phyloP scores from a whole-genome alignment of 1,140 invertebrate species.

The Tribolium madens region DNA sequence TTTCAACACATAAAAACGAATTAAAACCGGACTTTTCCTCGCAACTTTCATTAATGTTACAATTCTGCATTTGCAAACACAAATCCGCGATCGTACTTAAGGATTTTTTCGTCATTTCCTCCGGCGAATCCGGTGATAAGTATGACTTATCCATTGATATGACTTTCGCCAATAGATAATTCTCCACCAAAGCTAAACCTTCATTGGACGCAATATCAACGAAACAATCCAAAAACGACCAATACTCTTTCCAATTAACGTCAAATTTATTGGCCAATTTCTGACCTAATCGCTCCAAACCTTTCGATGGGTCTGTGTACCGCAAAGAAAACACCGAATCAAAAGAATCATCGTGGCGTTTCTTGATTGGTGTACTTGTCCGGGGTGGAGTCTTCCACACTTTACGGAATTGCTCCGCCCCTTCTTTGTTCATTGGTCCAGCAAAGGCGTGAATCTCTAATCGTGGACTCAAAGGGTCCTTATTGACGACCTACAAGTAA shows the following conservation, averaged over 20 bases:
- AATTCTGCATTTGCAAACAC: slow-evolving; percentile 69
- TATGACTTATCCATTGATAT: not conserved
- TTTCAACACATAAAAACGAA: slow-evolving; percentile 73
- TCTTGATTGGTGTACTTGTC: slow-evolving; percentile 54
- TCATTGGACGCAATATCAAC: slow-evolving; percentile 78
- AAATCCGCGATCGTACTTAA: slow-evolving; percentile 70
- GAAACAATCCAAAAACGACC: slow-evolving; percentile 87
- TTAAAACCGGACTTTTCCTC: slow-evolving; percentile 52
- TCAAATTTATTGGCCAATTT: slow-evolving; percentile 80
- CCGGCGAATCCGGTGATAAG: not conserved
- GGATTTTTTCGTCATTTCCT: not conserved
- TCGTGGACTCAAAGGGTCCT: slow-evolving; percentile 75
- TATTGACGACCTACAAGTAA: slow-evolving; percentile 70
- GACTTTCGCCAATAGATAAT: slow-evolving; percentile 69
- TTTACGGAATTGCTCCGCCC: slow-evolving; percentile 79
- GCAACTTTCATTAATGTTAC: slow-evolving; percentile 66
- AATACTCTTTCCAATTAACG: slow-evolving; percentile 91
- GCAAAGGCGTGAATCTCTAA: slow-evolving; percentile 84
- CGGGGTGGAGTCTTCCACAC: slow-evolving; percentile 86
- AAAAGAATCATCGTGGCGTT: slow-evolving; percentile 24
- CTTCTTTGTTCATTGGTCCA: slow-evolving; percentile 83
- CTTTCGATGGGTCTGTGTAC: slow-evolving; percentile 84
- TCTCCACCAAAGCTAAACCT: slow-evolving; percentile 80
- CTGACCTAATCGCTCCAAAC: slow-evolving; percentile 85
- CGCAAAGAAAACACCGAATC: slow-evolving; percentile 67